Conservation (phyloP, 2,797 vertebrate species). For the Triplophysa yarkandensis region DNA sequence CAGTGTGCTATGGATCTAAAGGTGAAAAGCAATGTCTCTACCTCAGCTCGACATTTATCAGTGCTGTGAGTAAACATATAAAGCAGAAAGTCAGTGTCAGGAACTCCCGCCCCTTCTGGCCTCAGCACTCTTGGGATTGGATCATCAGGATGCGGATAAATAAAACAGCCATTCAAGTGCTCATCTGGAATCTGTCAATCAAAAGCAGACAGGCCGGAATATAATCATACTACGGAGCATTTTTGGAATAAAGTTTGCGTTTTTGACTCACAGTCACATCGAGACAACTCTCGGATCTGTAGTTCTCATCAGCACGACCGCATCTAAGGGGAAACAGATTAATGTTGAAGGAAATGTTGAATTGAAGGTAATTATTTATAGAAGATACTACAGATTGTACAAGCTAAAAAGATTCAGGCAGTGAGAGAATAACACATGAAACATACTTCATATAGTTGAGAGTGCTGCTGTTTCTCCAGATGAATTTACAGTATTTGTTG, state of each 20-base stretch:
- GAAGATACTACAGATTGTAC: background rate
- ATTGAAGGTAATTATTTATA: background rate
- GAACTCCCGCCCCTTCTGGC: conserved; percentile 73
- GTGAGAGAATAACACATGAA: background rate
- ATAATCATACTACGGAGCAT: background rate
- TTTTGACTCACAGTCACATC: conserved; percentile 72
- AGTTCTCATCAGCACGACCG: conserved; percentile 75
- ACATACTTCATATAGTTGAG: conserved; percentile 79
- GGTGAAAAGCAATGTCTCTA: conserved; percentile 46
- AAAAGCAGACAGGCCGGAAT: conserved; percentile 14
- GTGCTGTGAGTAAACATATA: conserved; percentile 77
- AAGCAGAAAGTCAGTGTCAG: conserved; percentile 79
- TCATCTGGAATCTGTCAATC: conserved; percentile 78
- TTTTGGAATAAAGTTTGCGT: background rate
- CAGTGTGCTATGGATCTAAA: background rate
- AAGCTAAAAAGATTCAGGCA: background rate
- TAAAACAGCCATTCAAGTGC: conserved; percentile 77
- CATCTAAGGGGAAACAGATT: conserved; percentile 68
- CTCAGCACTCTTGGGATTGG: conserved; percentile 63
- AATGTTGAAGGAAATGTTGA: background rate
- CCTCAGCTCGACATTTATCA: conserved; percentile 78
- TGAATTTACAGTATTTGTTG: conserved; percentile 80
- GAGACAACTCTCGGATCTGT: conserved; percentile 80
- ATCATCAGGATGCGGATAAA: conserved; percentile 73
- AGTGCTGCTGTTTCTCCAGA: conserved; percentile 78